Conservation (phyloP, 1,140 invertebrate species). For the Drosophila burlai region DNA sequence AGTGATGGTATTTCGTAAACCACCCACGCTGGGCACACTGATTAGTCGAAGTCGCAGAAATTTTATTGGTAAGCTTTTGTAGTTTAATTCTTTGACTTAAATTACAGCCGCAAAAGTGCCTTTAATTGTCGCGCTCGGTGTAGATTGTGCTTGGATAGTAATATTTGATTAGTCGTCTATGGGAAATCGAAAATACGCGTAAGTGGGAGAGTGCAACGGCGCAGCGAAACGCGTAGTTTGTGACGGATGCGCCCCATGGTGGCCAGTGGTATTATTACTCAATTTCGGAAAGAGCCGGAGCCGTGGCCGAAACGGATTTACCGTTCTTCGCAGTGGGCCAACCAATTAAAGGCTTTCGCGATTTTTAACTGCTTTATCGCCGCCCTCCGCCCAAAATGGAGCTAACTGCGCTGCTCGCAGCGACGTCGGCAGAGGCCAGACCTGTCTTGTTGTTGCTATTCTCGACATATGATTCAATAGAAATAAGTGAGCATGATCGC, state of each 20-base stretch:
- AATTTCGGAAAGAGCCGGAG: conserved; percentile 2
- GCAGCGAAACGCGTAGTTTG: conserved; percentile 33
- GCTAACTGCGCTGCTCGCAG: conserved; percentile 52
- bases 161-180: neutral
- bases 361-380: conserved; percentile 2
- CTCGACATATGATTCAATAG: conserved; percentile 85
- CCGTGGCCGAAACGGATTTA: neutral
- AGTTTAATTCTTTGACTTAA: conserved; percentile 9
- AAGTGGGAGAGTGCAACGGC: conserved; percentile 32
- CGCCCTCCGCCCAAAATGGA: conserved; percentile 53
- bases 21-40: conserved; percentile 2
- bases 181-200: conserved; percentile 21
- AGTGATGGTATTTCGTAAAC: neutral
- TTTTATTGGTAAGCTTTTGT: conserved; percentile 74
- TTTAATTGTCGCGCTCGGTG: neutral
- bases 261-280: conserved; percentile 18
- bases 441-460: conserved; percentile 82
- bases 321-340: neutral
- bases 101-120: conserved; percentile 4
- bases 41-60: conserved; percentile 61
- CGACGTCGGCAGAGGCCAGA: conserved; percentile 41
- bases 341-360: neutral
- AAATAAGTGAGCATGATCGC: conserved; percentile 69
- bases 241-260: conserved; percentile 1
- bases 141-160: no score